Percentiles rank a stretch among this genome's conserved stretches.
phyloP scores from a whole-genome alignment of 2,888 invertebrate genomes.

The Phymatocera aterrima region DNA sequence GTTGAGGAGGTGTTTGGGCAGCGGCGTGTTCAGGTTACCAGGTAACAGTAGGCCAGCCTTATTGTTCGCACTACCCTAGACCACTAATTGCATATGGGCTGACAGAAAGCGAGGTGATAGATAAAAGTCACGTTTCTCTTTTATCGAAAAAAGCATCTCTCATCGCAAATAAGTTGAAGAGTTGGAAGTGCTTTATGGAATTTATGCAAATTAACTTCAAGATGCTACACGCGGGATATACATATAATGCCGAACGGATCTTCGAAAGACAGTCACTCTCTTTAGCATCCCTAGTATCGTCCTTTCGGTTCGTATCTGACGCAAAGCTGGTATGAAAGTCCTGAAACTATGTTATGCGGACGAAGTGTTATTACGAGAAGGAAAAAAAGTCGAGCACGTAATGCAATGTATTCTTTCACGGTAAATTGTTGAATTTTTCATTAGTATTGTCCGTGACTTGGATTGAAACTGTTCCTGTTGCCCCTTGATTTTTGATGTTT shows the following conservation, averaged over 20 bases:
- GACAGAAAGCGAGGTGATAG: neutral
- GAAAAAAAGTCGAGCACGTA: neutral
- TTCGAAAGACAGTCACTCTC: no score
- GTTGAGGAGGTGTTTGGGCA: neutral
- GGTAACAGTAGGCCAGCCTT: neutral
- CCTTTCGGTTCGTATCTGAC: neutral
- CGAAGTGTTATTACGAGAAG: neutral
- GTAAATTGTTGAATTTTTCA: neutral
- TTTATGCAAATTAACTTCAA: no score
- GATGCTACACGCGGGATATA: no score
- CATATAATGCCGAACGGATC: no score
- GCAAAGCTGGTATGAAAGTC: neutral
- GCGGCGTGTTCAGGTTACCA: neutral
- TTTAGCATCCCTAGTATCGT: neutral
- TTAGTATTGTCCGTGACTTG: neutral
- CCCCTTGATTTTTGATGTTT: neutral
- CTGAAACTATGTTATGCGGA: neutral
- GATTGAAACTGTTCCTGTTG: no score
- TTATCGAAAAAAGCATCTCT: neutral
- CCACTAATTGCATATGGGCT: neutral
- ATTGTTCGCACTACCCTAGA: neutral
- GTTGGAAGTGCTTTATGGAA: no score
- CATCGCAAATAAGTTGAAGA: neutral
- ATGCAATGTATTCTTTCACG: neutral
- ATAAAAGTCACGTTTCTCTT: no score